A percentile compares a stretch with the other conserved stretches of the same genome.
Conservation (phyloP, 1,140 invertebrate genomes). For the Dreissena rostriformis region DNA sequence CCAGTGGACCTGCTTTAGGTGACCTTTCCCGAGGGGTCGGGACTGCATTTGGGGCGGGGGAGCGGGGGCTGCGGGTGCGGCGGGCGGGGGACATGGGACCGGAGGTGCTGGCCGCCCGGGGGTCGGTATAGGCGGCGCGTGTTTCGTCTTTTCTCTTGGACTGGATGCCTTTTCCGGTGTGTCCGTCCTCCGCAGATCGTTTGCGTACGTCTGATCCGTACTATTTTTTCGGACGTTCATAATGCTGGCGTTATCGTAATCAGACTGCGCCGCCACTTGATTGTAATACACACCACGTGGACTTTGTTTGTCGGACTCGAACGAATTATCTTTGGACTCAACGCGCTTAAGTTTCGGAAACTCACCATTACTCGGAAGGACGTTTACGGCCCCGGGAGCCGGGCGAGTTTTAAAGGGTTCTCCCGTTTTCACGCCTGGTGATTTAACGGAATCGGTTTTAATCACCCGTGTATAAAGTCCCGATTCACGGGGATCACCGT, state of each 20-base stretch:
- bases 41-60: not conserved
- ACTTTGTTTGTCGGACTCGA: constrained; percentile 13
- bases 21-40: constrained; percentile 10
- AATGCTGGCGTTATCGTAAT: not conserved
- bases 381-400: constrained; percentile 35
- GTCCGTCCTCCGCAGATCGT: constrained; percentile 2
- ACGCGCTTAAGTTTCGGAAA: constrained; percentile 30
- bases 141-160: constrained; percentile 24
- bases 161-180: constrained; percentile 14
- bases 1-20: constrained; percentile 54
- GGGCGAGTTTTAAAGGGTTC: constrained; percentile 23
- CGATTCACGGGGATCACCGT: constrained; percentile 3
- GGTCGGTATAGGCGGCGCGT: not conserved
- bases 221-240: constrained; percentile 28
- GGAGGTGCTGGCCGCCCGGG: constrained; percentile 5
- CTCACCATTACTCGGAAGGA: constrained; percentile 30
- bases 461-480: constrained; percentile 44
- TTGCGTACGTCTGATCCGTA: constrained; percentile 11
- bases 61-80: constrained; percentile 4
- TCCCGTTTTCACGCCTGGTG: constrained; percentile 11
- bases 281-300: not conserved
- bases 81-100: constrained; percentile 10
- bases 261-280: not conserved
- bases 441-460: not conserved
- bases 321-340: constrained; percentile 20